phyloP scores from a whole-genome alignment of 2,888 invertebrate species.

The Kuschelorhynchus macadamiae region DNA sequence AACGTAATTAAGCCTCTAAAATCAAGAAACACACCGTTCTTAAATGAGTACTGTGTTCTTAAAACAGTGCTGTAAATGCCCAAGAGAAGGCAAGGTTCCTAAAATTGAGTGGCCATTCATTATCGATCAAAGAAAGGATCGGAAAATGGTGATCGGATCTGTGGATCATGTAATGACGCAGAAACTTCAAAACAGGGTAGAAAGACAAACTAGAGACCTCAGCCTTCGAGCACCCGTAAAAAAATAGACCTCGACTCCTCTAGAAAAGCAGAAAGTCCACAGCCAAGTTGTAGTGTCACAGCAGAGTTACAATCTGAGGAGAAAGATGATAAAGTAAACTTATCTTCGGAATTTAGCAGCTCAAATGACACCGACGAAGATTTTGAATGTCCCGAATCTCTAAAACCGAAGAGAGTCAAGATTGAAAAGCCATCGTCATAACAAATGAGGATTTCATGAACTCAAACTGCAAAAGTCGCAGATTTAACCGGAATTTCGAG shows the following conservation, averaged over 20 bases:
- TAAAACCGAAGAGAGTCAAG: conserved; percentile 1
- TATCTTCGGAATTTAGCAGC: too few species aligned
- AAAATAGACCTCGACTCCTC: not conserved
- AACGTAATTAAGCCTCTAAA: too few species aligned
- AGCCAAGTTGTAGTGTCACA: conserved; percentile 7
- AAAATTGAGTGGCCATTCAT: conserved; percentile 14
- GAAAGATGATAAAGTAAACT: too few species aligned
- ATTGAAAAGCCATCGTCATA: not conserved
- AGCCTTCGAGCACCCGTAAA: conserved; percentile 3
- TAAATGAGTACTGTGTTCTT: not conserved
- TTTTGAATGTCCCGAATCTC: not conserved
- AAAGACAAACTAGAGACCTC: conserved; percentile 5
- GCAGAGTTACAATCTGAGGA: too few species aligned
- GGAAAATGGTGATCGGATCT: conserved; percentile 4
- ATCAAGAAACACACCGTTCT: too few species aligned
- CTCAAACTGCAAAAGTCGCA: conserved; percentile 3
- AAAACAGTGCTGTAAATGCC: conserved; percentile 8
- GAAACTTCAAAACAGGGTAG: conserved; percentile 2
- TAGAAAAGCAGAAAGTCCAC: not conserved
- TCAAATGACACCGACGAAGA: conserved; percentile 4
- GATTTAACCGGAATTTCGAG: conserved; percentile 6
- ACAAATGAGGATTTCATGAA: conserved; percentile 5
- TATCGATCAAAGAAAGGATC: conserved; percentile 8
- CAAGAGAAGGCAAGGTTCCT: conserved; percentile 1
- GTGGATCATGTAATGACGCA: conserved; percentile 1